Percentiles rank a stretch among this genome's conserved stretches.
These are phyloP conservation scores for Operophtera brumata DNA, from an alignment of 2,888 invertebrate genomes.

Conservation along the genomic window DNA sequence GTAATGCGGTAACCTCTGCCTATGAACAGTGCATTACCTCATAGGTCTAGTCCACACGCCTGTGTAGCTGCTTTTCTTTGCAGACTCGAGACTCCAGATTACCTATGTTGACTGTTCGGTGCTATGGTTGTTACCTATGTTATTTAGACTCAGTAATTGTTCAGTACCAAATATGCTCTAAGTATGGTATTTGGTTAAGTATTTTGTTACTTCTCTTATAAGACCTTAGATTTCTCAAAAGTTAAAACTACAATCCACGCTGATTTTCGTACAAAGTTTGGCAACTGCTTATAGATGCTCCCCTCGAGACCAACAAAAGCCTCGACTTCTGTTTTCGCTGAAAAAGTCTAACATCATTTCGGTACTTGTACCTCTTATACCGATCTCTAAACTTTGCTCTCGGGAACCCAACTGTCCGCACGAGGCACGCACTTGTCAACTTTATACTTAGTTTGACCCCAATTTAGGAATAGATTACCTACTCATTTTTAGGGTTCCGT, in stretches of 20 bases:
- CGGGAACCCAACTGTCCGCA: conserved; percentile 13
- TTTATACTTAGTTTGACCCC: conserved; percentile 14
- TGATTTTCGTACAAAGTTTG: conserved; percentile 18
- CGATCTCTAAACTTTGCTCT: conserved; percentile 17
- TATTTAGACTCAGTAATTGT: too few relatives aligned
- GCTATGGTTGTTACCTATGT: too few relatives aligned
- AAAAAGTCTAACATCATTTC: conserved; percentile 11
- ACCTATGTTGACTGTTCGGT: too few relatives aligned
- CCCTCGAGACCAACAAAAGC: conserved; percentile 16
- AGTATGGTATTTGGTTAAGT: too few relatives aligned
- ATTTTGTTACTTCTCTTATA: neutral
- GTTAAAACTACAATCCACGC: conserved; percentile 9
- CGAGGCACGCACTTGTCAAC: conserved; percentile 21
- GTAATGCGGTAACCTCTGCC: too few relatives aligned
- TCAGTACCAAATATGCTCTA: too few relatives aligned
- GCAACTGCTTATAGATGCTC: conserved; percentile 10
- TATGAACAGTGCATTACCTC: too few relatives aligned
- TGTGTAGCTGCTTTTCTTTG: too few relatives aligned
- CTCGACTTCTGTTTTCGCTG: conserved; percentile 16
- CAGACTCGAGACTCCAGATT: too few relatives aligned
- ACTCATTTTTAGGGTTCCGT: neutral
- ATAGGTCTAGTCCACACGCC: too few relatives aligned
- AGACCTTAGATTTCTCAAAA: too few relatives aligned
- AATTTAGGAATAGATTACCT: neutral
- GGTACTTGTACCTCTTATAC: conserved; percentile 14